These are phyloP conservation scores for Thereva unica DNA, from an alignment of 2,888 invertebrate genomes.

Conservation along the genomic window DNA sequence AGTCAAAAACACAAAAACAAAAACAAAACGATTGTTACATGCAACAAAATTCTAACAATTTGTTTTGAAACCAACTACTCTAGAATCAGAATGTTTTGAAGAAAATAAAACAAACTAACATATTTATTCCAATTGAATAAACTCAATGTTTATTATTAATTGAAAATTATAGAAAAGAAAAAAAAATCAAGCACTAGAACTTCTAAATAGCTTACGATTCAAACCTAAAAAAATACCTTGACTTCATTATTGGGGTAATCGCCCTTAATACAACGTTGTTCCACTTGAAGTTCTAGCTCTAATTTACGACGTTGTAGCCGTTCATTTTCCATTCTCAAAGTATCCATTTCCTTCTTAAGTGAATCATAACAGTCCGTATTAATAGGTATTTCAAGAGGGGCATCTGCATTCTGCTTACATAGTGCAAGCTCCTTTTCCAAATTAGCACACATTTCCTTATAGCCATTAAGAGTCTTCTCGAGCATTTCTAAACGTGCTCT, in stretches of 20 bases:
- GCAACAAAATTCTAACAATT: too few relatives aligned
- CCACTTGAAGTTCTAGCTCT: constrained; percentile 69
- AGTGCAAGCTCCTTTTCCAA: constrained; percentile 67
- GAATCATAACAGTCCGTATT: constrained; percentile 61
- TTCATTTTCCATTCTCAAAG: constrained; percentile 60
- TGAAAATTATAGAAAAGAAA: too few relatives aligned
- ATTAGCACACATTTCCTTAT: constrained; percentile 71
- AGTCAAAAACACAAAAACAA: too few relatives aligned
- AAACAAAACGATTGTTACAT: too few relatives aligned
- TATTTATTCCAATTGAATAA: too few relatives aligned
- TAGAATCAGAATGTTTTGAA: too few relatives aligned
- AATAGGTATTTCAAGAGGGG: constrained; percentile 44
- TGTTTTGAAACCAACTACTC: too few relatives aligned
- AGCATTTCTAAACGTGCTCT: constrained; percentile 71
- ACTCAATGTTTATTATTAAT: too few relatives aligned
- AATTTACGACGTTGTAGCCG: constrained; percentile 63
- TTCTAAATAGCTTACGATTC: not conserved
- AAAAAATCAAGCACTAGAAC: too few relatives aligned
- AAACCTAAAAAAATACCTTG: constrained; percentile 2
- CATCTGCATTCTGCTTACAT: constrained; percentile 49
- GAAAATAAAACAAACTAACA: too few relatives aligned
- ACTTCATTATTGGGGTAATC: constrained; percentile 56
- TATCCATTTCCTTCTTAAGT: constrained; percentile 66
- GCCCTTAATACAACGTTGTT: constrained; percentile 64
- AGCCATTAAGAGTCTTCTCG: constrained; percentile 73